phyloP scores from a whole-genome alignment of 2,113 vertebrate species.

The Aegithalos caudatus region DNA sequence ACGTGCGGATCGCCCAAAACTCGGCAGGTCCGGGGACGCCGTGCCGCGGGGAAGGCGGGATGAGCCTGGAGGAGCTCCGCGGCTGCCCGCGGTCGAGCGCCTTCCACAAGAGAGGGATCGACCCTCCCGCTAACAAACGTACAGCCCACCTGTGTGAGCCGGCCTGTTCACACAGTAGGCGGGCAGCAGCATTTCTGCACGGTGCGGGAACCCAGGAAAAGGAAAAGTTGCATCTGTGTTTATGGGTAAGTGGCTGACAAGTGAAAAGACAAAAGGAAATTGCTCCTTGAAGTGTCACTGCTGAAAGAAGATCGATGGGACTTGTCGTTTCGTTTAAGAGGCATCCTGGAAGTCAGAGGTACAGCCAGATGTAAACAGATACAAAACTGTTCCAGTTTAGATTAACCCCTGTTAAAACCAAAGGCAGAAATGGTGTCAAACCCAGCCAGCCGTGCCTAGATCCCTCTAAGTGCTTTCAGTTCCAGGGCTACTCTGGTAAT shows the following conservation, averaged over 20 bases:
- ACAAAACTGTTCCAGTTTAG: not conserved
- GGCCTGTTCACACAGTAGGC: fast-evolving
- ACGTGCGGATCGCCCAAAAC: fast-evolving
- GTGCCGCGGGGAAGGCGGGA: not conserved
- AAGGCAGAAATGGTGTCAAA: not conserved
- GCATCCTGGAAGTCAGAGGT: fast-evolving
- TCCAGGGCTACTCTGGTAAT: not conserved
- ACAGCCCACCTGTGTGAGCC: fast-evolving
- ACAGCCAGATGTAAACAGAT: fast-evolving
- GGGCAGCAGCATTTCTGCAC: fast-evolving
- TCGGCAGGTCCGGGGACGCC: fast-evolving
- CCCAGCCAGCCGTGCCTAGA: not conserved
- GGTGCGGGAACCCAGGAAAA: fast-evolving
- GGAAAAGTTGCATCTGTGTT: fast-evolving
- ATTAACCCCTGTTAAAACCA: not conserved
- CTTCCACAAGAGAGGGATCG: fast-evolving
- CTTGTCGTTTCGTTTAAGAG: not conserved
- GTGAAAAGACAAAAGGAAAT: too few relatives aligned
- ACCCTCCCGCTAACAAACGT: fast-evolving
- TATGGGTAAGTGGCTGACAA: fast-evolving
- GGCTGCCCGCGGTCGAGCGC: not conserved
- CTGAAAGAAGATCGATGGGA: too few relatives aligned
- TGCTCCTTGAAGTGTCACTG: not conserved
- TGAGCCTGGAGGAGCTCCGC: not conserved
- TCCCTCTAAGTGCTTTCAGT: not conserved